Evolutionary conservation across 1,140 invertebrate species (phyloP).

Genomic region (Ostrea denselamellosa): DNA sequence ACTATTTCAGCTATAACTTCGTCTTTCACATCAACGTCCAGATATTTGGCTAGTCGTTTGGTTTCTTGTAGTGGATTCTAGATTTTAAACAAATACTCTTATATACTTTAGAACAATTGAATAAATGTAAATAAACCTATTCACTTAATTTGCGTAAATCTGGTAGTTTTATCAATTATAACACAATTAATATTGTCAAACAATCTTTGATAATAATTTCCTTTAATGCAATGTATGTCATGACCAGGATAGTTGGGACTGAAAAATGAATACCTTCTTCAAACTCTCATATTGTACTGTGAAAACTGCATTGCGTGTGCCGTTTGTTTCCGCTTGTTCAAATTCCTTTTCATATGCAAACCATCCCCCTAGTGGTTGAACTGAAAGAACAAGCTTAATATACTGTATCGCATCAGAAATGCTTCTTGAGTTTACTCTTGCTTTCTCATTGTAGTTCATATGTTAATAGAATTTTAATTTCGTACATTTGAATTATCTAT

Average conservation of each 20-base stretch:
- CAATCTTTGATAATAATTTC: too few relatives aligned
- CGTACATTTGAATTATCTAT: too few relatives aligned
- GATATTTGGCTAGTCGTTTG: conserved; percentile 44
- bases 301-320: not conserved
- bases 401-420: not conserved
- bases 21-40: conserved; percentile 26
- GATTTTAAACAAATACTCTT: not conserved
- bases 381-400: not conserved
- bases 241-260: too few relatives aligned
- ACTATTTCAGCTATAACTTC: conserved; percentile 31
- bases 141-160: not conserved
- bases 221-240: too few relatives aligned
- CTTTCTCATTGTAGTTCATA: too few relatives aligned
- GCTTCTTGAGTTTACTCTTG: too few relatives aligned
- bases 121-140: not conserved
- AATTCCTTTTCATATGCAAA: conserved; percentile 26
- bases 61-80: conserved; percentile 38
- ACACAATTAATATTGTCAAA: too few relatives aligned
- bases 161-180: too few relatives aligned
- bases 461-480: too few relatives aligned
- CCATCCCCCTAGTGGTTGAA: not conserved
- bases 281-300: conserved; percentile 7
- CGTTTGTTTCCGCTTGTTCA: not conserved
- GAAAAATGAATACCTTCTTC: not conserved
- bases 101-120: not conserved